Evolutionary conservation across 2,888 invertebrate genomes (phyloP), one percentile per base, ranked within the genome.

Genomic region (Theodoxus fluviatilis): DNA sequence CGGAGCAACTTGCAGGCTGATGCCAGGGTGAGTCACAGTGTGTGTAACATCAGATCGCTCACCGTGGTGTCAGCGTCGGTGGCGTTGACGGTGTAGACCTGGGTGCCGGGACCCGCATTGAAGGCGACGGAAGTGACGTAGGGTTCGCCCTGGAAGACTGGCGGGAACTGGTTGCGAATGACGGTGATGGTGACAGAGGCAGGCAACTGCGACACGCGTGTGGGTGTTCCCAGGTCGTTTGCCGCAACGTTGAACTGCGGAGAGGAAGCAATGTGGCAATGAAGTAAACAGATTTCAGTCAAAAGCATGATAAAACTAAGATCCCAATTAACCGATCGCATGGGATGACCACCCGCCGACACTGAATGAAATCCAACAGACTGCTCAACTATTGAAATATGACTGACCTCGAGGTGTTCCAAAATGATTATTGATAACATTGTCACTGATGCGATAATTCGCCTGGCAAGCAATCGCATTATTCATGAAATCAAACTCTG

Each of bases 221-320:
- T 92, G 0, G 96, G 96, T 7, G 94, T 93, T 0, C 96, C 97
- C 76, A 92, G 92, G 88, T 97, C 97, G 0, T 91, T 90, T 0
- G 95, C 96, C 78, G 91, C 90, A 0, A 95, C 90, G 80, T 90
- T 90, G n/a, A 96, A 79, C 73, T 80, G 71, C 1, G 61, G 2
- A 1, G 22, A 37, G 3, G 22, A 55, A 35, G 28, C n/a, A n/a
- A n/a, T n/a, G n/a, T n/a, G n/a, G n/a, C n/a, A n/a, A n/a, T n/a
- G n/a, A n/a, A n/a, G n/a, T n/a, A n/a, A n/a, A n/a, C n/a, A n/a
- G n/a, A n/a, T n/a, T n/a, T n/a, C n/a, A n/a, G n/a, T n/a, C n/a
- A n/a, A n/a, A n/a, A n/a, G n/a, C n/a, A n/a, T n/a, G n/a, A n/a
- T n/a, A n/a, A n/a, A n/a, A n/a, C n/a, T n/a, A n/a, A n/a, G n/a